Evolutionary conservation across 2,113 vertebrate genomes (phyloP).

Genomic region (Chrysochloris asiatica): DNA sequence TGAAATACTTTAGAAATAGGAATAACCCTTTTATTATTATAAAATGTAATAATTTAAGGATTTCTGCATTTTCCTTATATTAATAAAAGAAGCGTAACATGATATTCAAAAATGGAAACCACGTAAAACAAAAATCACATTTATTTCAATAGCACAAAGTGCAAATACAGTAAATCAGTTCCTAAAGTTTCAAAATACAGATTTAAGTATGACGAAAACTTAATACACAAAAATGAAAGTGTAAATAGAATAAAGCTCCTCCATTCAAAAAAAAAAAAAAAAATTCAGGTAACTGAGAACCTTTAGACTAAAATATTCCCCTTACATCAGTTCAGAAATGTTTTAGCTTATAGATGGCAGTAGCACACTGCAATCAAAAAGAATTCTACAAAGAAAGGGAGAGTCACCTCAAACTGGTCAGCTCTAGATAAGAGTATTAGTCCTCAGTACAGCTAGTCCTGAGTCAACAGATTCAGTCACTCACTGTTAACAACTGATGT

Average conservation of each 20-base stretch:
- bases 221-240: conserved; percentile 75
- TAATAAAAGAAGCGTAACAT: conserved; percentile 38
- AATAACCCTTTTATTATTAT: conserved; percentile 33
- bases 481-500: conserved; percentile 55
- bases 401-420: not conserved
- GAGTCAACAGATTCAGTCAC: conserved; percentile 48
- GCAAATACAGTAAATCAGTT: conserved; percentile 83
- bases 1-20: conserved; percentile 19
- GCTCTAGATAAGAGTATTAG: not conserved
- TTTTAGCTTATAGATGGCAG: conserved; percentile 38
- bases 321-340: conserved; percentile 64
- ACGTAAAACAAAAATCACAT: conserved; percentile 76
- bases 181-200: conserved; percentile 82
- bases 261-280: conserved; percentile 53
- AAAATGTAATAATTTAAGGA: conserved; percentile 30
- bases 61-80: conserved; percentile 24
- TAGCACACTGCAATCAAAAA: not conserved
- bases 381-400: not conserved
- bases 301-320: conserved; percentile 71
- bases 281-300: conserved; percentile 41
- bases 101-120: conserved; percentile 51
- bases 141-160: conserved; percentile 84
- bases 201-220: conserved; percentile 77
- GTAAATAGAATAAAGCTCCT: conserved; percentile 73
- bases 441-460: not conserved